Evolutionary conservation across 2,888 invertebrate species (phyloP).

Genomic region (Euzetes globulus): DNA sequence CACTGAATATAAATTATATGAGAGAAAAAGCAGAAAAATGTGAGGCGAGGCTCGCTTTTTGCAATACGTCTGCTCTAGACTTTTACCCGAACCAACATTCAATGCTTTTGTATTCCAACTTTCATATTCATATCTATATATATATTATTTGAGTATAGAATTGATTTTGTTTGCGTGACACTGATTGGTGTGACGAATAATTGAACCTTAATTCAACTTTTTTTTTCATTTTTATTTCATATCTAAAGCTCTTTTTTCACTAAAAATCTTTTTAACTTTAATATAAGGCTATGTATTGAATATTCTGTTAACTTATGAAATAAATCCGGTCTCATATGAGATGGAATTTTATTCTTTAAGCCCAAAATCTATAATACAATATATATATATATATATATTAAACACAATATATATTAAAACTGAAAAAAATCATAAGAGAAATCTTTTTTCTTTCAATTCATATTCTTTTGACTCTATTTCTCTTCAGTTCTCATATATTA

Average conservation of each 20-base stretch:
- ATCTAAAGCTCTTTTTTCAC: not conserved
- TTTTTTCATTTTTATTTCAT: not conserved
- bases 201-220: not conserved
- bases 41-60: constrained; percentile 13
- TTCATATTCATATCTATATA: not conserved
- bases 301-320: not conserved
- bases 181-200: constrained; percentile 10
- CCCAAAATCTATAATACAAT: too few relatives aligned
- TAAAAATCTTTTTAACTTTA: not conserved
- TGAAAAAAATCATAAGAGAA: not conserved
- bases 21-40: not conserved
- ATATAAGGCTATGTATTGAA: not conserved
- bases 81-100: not conserved
- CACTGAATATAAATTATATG: constrained; percentile 15
- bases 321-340: not conserved
- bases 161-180: constrained; percentile 22
- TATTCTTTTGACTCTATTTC: not conserved
- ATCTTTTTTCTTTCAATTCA: not conserved
- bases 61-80: not conserved
- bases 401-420: not conserved
- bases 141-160: not conserved
- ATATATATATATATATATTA: too few relatives aligned
- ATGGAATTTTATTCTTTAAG: not conserved
- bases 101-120: not conserved
- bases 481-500: not conserved